Conservation (phyloP, 1,140 invertebrate species). For the Gonatopus flavifemur region DNA sequence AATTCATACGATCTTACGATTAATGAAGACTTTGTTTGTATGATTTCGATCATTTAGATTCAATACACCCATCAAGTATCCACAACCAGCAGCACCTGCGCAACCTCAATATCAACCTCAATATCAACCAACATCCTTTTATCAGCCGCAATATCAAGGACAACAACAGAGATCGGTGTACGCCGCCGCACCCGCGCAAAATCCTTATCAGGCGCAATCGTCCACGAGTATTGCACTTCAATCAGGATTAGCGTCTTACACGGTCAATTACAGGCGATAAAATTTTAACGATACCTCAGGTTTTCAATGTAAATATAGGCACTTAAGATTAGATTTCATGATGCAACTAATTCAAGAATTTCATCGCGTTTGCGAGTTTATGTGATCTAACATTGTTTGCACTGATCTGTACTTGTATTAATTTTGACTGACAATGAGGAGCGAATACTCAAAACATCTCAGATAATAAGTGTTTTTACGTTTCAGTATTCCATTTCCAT, state of each 20-base stretch:
- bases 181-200: slow-evolving; percentile 15
- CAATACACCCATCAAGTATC: slow-evolving; percentile 38
- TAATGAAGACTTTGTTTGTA: neutral
- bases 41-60: slow-evolving; percentile 15
- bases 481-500: too few relatives aligned
- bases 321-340: too few relatives aligned
- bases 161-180: slow-evolving; percentile 39
- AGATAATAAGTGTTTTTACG: too few relatives aligned
- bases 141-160: slow-evolving; percentile 50
- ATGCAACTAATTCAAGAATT: too few relatives aligned
- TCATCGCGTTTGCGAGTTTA: too few relatives aligned
- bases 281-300: neutral
- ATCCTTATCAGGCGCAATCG: slow-evolving; percentile 61
- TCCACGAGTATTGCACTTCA: slow-evolving; percentile 67
- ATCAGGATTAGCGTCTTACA: slow-evolving; percentile 65
- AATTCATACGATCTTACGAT: neutral
- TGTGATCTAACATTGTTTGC: too few relatives aligned
- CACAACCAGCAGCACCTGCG: slow-evolving; percentile 39
- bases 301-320: too few relatives aligned
- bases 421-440: too few relatives aligned
- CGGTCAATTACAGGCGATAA: slow-evolving; percentile 64
- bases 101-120: slow-evolving; percentile 46
- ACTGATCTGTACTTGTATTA: too few relatives aligned
- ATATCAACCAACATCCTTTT: slow-evolving; percentile 27
- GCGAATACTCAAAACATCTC: too few relatives aligned